Evolutionary conservation across 2,888 invertebrate genomes (phyloP), one percentile per base, ranked within the genome.

Genomic region (Steinernema scapterisci): DNA sequence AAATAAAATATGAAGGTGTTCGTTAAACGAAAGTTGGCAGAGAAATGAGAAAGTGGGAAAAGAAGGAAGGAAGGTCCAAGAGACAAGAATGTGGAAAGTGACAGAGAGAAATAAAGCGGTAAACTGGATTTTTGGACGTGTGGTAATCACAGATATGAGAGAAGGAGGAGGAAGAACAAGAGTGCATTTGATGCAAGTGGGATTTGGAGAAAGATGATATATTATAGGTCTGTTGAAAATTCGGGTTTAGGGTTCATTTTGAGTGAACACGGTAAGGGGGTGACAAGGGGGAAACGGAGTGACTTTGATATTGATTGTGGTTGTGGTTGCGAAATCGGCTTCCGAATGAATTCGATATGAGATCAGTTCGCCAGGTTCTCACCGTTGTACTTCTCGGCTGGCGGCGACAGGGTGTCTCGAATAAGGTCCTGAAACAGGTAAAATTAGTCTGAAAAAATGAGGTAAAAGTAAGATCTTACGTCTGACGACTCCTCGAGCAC

Each of bases 291-390:
- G 13, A 48, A 13, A 31, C 27, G 52, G 52, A 63, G 63, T 63
- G 63, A 63, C 27, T 63, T 63, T 48, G 27, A 38, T 63, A 63
- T 63, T 21, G 31, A 63, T 63, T 38, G 63, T 16, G 27, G 63
- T 31, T 63, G 31, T 63, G 63, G 63, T 63, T 63, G 31, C 31
- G 63, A 63, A 63, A 63, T 63, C 38, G 63, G 52, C 52, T 52
- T 63, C 19, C 63, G 31, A 63, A 63, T 63, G 63, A 31, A 13
- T 63, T 63, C 63, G 63, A 63, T 63, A 63, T 63, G 63, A 63
- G 63, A 63, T 63, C 63, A 63, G 63, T 63, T 63, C 63, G 63
- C 31, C 63, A 63, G 38, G 63, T 38, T 63, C 38, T 63, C 63
- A 38, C 27, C 38, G 16, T 63, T 63, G 63, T 63, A 63, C 63